Evolutionary conservation across 2,888 invertebrate genomes (phyloP), one percentile per base, ranked within the genome.

Genomic region (Portevinia maculata): DNA sequence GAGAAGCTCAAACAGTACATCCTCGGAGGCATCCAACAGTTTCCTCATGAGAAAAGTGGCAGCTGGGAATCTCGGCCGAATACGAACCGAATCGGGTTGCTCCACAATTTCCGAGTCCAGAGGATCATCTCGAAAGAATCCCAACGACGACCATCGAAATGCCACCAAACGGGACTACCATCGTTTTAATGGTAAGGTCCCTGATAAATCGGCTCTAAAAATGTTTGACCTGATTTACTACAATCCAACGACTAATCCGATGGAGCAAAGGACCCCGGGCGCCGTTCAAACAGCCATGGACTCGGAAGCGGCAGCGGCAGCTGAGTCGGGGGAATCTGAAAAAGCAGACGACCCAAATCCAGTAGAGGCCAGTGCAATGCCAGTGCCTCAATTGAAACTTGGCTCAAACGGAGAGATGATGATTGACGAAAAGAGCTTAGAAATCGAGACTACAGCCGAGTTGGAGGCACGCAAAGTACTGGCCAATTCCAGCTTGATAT

Each of bases 191-290:
- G 88, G 88, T 2, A 85, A 88, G 4, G 69, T 73, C 7, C 93
- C 93, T 0, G 94, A 94, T 85, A 94, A 94, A 70, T 92, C 93
- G 0, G 92, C 92, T 84, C 93, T 98, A 85, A 97, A 96, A 50
- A 98, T 98, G 97, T 95, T 96, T 86, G 98, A 98, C 91, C 93
- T 98, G 62, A 97, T 98, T 87, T 97, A 95, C 91, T 98, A 96
- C 91, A 98, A 98, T 91, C 98, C 98, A 3, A 89, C 92, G 1
- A 92, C 93, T 9, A 96, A 95, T 90, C 96, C 96, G 3, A 95
- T 96, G 92, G 92, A 93, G 92, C 89, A 87, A 52, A 89, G 88
- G 21, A 86, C 87, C 0, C 32, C 85, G 15, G 85, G 87, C 5
- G 17, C 53, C 3, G 73, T 85, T 3, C 86, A 85, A 37, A 79